Evolutionary conservation across 2,797 vertebrate species (phyloP), one percentile per base, ranked within the genome.

Genomic region (Agapornis canus): DNA sequence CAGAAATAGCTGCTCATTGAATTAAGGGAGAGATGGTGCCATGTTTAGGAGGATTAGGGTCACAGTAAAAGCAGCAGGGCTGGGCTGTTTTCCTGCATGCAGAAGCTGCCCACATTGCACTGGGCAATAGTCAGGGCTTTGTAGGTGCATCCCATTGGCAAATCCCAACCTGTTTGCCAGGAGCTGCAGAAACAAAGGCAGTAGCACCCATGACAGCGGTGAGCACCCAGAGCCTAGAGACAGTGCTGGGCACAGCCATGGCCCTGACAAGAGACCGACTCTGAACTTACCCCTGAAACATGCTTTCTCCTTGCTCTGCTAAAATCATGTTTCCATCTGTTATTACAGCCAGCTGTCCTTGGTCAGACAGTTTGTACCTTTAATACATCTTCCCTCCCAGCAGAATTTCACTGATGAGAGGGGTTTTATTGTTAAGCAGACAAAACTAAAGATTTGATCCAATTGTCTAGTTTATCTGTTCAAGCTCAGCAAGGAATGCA

Each of bases 101-200:
- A 29, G 63, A n/a, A 48, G 47, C 29, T 75, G 40, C 40, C 49
- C 2, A 2, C 47, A 19, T 43, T n/a, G 52, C 16, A 10, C 45
- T 47, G 40, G 23, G 22, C 56, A 57, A 9, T 9, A 32, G 22
- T 25, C 11, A n/a, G 54, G 40, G 31, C 61, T 80, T 68, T 39
- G 48, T 0, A 0, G 29, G 20, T 39, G 48, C 48, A 26, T 49
- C n/a, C 7, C 14, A 13, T 18, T 0, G 0, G 22, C 26, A n/a
- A 6, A 5, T 51, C 59, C 29, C 32, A 47, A 26, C 9, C n/a
- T 32, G 16, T 27, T 47, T 68, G 17, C 31, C 61, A 59, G 61
- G 43, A 89, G 11, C 82, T 39, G 40, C 51, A 29, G 42, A 51
- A 54, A 29, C 0, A 0, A 76, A 45, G 21, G 43, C 71, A 70